A percentile compares a stretch with the other conserved stretches of the same genome.
Evolutionary conservation across 2,888 invertebrate genomes (phyloP).

Genomic region (Stenodera caucasica): DNA sequence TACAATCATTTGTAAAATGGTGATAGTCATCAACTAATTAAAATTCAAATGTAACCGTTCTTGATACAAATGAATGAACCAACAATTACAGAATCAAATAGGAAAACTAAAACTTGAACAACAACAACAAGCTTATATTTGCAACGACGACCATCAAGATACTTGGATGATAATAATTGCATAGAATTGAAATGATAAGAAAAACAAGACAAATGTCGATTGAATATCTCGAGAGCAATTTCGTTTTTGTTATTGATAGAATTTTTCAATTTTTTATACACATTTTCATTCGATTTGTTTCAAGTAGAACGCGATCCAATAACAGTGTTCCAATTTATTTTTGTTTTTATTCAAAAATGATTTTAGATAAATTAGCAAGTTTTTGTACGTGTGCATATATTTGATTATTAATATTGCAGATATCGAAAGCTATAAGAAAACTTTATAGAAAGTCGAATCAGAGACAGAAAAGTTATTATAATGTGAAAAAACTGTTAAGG

Average conservation of each 20-base stretch:
- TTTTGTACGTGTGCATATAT: not conserved
- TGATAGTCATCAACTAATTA: constrained; percentile 41
- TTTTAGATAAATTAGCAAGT: not conserved
- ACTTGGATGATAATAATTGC: not conserved
- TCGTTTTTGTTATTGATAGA: not conserved
- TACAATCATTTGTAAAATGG: constrained; percentile 7
- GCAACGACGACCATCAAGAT: not conserved
- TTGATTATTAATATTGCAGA: not conserved
- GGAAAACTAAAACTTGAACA: not conserved
- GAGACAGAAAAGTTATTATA: not conserved
- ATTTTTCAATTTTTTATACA: not conserved
- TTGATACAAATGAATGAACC: constrained; percentile 35
- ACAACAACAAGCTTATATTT: not conserved
- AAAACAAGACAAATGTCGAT: constrained; percentile 3
- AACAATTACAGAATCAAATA: constrained; percentile 25
- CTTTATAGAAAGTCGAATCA: not conserved
- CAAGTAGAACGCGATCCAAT: not conserved
- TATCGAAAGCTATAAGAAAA: not conserved
- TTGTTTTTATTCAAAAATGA: not conserved
- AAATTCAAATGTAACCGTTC: constrained; percentile 38
- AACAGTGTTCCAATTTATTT: not conserved
- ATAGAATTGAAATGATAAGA: constrained; percentile 1
- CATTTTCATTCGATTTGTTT: not conserved
- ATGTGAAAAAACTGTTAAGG: not conserved
- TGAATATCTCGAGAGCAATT: constrained; percentile 1